Percentiles rank a stretch among this genome's conserved stretches.
Evolutionary conservation across 64 coral and sea anemone genomes (phyloP).

Genomic region (Actinia equina): DNA sequence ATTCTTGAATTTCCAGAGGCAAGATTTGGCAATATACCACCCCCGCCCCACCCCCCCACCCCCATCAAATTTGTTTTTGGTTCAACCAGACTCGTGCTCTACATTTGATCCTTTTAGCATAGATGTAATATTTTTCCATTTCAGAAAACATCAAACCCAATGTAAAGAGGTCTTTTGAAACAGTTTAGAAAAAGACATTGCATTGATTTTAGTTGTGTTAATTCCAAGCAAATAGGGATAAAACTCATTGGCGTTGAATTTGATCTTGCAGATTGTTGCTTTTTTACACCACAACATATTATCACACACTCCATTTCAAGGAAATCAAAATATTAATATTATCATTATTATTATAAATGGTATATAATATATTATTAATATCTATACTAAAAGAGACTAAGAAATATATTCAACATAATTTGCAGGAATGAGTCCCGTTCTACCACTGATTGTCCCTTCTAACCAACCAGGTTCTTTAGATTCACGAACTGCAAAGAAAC

Average conservation of each 20-base stretch:
- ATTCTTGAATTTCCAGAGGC: not conserved
- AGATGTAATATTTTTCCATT: too few species aligned
- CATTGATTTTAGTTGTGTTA: too few species aligned
- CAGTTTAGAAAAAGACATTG: too few species aligned
- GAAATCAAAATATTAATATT: constrained; percentile 10
- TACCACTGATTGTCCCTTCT: constrained; percentile 87
- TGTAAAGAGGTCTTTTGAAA: too few species aligned
- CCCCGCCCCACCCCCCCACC: not conserved
- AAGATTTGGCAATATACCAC: not conserved
- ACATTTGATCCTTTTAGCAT: too few species aligned
- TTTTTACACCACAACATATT: not conserved
- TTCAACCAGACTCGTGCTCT: too few species aligned
- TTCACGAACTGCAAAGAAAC: constrained; percentile 73
- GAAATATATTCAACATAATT: constrained; percentile 91
- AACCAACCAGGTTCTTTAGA: constrained; percentile 99
- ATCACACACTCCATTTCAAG: not conserved
- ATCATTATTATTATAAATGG: constrained; percentile 25
- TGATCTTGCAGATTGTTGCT: not conserved
- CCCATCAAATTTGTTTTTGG: not conserved
- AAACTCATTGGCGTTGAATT: not conserved
- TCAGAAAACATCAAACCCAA: too few species aligned
- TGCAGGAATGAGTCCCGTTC: constrained; percentile 85
- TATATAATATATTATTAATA: constrained; percentile 26
- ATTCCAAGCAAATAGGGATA: not conserved
- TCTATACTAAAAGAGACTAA: constrained; percentile 25